These are phyloP conservation scores for Epicampocera succincta DNA, from an alignment of 2,888 invertebrate species.

Conservation along the genomic window DNA sequence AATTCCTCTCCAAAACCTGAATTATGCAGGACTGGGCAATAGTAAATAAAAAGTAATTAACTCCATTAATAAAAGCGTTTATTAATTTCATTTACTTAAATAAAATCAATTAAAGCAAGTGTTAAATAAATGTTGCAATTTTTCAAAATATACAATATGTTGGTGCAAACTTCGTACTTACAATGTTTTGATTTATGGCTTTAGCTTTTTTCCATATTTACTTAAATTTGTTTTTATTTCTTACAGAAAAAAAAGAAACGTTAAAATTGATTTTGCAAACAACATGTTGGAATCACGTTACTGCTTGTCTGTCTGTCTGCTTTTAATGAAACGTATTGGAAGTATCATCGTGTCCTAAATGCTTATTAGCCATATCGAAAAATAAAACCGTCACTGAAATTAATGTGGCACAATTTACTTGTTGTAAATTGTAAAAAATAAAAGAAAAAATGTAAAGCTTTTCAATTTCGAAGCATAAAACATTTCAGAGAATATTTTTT, in stretches of 20 bases:
- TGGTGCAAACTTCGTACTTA: too few relatives aligned
- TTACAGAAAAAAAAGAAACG: not conserved
- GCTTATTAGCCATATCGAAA: slow-evolving; percentile 72
- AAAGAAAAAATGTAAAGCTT: slow-evolving; percentile 15
- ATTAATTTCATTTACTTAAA: too few relatives aligned
- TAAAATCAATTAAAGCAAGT: too few relatives aligned
- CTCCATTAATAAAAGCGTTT: too few relatives aligned
- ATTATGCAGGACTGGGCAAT: too few relatives aligned
- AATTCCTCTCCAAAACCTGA: too few relatives aligned
- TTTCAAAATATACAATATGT: too few relatives aligned
- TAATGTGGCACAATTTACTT: slow-evolving; percentile 35
- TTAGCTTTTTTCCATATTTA: not conserved
- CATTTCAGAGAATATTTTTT: too few relatives aligned
- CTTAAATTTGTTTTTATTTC: slow-evolving; percentile 10
- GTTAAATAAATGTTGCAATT: not conserved
- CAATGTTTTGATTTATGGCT: slow-evolving; percentile 30
- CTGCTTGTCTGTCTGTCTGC: slow-evolving; percentile 13
- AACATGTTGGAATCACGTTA: slow-evolving; percentile 48
- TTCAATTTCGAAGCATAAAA: not conserved
- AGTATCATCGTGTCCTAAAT: slow-evolving; percentile 77
- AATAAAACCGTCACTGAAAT: slow-evolving; percentile 57
- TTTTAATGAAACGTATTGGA: slow-evolving; percentile 23
- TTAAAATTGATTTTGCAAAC: slow-evolving; percentile 42
- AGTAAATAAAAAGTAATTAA: too few relatives aligned
- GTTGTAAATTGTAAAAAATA: slow-evolving; percentile 24